These are phyloP conservation scores for Drosophila pseudotalamancana DNA, from an alignment of 2,888 invertebrate genomes.

Conservation along the genomic window DNA sequence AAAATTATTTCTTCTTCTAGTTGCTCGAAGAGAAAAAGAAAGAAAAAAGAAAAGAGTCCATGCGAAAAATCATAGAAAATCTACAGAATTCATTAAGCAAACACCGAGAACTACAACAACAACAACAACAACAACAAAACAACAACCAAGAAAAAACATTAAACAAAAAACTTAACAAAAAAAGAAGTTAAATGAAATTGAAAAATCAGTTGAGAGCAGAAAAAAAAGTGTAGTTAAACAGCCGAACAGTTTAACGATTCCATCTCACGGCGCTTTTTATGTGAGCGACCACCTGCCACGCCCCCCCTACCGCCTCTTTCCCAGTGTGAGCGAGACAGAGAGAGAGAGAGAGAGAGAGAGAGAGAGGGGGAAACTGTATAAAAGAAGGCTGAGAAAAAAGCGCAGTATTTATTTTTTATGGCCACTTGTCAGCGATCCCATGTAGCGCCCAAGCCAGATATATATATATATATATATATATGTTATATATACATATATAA, in stretches of 20 bases:
- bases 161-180: constrained; percentile 1
- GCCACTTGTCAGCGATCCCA: constrained; percentile 69
- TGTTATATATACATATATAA: not conserved
- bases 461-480: not conserved
- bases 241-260: constrained; percentile 58
- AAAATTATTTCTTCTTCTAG: constrained; percentile 70
- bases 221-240: constrained; percentile 29
- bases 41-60: constrained; percentile 1
- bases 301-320: not conserved
- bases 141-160: not conserved
- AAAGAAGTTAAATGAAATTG: constrained; percentile 21
- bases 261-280: constrained; percentile 64
- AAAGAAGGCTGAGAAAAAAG: constrained; percentile 46
- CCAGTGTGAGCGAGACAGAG: constrained; percentile 32
- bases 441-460: constrained; percentile 51
- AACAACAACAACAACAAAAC: constrained; percentile 7
- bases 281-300: constrained; percentile 33
- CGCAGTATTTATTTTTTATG: constrained; percentile 69
- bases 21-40: constrained; percentile 7
- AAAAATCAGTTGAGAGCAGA: constrained; percentile 16
- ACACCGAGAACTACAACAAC: constrained; percentile 10
- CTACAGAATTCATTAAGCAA: constrained; percentile 64
- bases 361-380: not conserved
- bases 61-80: constrained; percentile 46
- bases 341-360: constrained; percentile 9